Evolutionary conservation across 2,113 vertebrate genomes (phyloP).

Genomic region (Rutilus rutilus): DNA sequence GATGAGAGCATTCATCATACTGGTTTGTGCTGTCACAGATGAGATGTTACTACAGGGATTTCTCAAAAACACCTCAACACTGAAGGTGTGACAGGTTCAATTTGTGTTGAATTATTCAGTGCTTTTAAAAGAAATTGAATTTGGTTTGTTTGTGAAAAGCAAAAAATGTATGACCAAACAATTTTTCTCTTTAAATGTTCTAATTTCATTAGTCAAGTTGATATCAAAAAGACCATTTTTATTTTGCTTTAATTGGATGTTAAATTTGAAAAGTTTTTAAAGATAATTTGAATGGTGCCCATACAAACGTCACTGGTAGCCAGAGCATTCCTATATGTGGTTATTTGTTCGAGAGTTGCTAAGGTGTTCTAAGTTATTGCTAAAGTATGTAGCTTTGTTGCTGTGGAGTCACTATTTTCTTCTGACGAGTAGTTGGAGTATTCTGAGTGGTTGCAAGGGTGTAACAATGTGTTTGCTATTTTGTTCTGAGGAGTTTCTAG

Average conservation of each 20-base stretch:
- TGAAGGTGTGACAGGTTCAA: background rate
- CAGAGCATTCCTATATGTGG: too few relatives aligned
- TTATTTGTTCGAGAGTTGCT: too few relatives aligned
- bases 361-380: too few relatives aligned
- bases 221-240: background rate
- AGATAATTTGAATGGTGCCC: too few relatives aligned
- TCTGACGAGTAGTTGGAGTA: too few relatives aligned
- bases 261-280: background rate
- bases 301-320: too few relatives aligned
- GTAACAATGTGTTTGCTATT: too few relatives aligned
- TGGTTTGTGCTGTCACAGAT: constrained; percentile 25
- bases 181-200: background rate
- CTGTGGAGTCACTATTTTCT: too few relatives aligned
- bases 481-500: too few relatives aligned
- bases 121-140: background rate
- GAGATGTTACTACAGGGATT: background rate
- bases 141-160: background rate
- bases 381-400: too few relatives aligned
- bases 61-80: background rate
- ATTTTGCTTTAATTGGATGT: background rate
- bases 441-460: too few relatives aligned
- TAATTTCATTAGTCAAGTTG: background rate
- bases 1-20: constrained; percentile 17
- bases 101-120: constrained; percentile 6
- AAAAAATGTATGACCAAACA: background rate